Base-by-base conservation (phyloP, 2,797 vertebrate species). In the Enteromius radiatus region DNA sequence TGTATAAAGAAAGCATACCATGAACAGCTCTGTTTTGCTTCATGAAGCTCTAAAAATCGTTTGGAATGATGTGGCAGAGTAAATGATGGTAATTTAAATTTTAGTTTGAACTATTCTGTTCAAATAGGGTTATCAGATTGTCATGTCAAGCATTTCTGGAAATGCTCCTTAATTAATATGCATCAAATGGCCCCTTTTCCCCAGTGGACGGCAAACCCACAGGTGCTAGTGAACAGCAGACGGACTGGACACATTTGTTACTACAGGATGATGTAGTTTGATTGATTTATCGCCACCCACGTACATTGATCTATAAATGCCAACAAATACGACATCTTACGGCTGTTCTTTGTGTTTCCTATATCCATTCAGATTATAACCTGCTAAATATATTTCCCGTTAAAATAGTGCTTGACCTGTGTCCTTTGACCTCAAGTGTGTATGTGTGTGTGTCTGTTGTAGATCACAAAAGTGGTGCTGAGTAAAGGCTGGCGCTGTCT, bases 401-500 rank as follows among this genome's bases (percentile, higher is more conserved):
- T 52, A 38, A 36, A 59, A 31, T 26, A 11, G 17, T 21, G 70
- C n/a, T 38, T 75, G 61, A 52, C 19, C 4, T 61, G 12, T 74
- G 19, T 15, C 12, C 61, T 82, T 26, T 82, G 71, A 82, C 71
- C 80, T 82, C 63, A 75, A 28, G 74, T 78, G 28, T 80, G 10
- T 73, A 36, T 47, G 21, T 59, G 73, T 54, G 45, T 84, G 12
- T 74, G 47, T 49, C 5, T 59, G 28, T 61, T 69, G 68, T 91
- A 99, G 98, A 97, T 99, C 91, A 99, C 96, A 41, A 98, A 97
- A 93, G 97, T 99, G 89, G 97, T 99, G 87, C 95, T 99, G 76
- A 98, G 96, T 92, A 99, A 99, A 94, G 98, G 98, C 47, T 99
- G 98, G 98, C 94, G 98, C 78, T 99, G 98, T 90, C 94, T 99